Evolutionary conservation across 1,140 invertebrate genomes (phyloP).

Genomic region (Sitophilus oryzae): DNA sequence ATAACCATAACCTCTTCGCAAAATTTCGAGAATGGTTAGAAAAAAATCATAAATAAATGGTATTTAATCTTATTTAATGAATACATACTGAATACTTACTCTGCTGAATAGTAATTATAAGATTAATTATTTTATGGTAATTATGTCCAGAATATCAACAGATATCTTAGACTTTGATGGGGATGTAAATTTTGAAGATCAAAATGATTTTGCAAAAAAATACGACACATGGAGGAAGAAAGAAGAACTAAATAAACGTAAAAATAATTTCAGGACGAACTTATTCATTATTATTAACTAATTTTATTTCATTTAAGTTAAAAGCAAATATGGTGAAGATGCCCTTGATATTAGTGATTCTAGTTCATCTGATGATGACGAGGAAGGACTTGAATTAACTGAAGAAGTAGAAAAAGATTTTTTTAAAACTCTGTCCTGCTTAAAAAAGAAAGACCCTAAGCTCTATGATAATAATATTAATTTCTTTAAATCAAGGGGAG

Average conservation of each 20-base stretch:
- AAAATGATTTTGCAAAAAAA: slow-evolving; percentile 73
- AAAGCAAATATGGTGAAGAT: slow-evolving; percentile 64
- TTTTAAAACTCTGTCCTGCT: slow-evolving; percentile 72
- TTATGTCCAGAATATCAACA: background rate
- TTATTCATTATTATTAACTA: background rate
- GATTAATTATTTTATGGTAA: no score
- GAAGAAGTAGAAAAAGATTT: slow-evolving; percentile 77
- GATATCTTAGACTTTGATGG: slow-evolving; percentile 18
- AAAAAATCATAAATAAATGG: no score
- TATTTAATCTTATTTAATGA: no score
- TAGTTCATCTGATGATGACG: slow-evolving; percentile 48
- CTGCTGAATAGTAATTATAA: no score
- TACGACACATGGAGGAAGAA: slow-evolving; percentile 77
- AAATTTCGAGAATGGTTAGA: no score
- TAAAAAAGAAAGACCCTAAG: slow-evolving; percentile 83
- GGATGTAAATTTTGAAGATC: slow-evolving; percentile 57
- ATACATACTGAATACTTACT: no score
- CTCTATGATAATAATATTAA: slow-evolving; percentile 74
- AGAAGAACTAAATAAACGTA: slow-evolving; percentile 81
- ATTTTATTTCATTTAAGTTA: slow-evolving; percentile 50
- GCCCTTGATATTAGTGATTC: slow-evolving; percentile 38
- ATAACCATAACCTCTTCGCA: no score
- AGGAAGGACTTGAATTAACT: slow-evolving; percentile 55
- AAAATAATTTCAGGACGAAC: slow-evolving; percentile 34
- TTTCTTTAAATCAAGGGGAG: slow-evolving; percentile 59